A percentile compares a stretch with the other conserved stretches of the same genome.
Evolutionary conservation across 2,888 invertebrate genomes (phyloP).

Genomic region (Galerucella pusilla): DNA sequence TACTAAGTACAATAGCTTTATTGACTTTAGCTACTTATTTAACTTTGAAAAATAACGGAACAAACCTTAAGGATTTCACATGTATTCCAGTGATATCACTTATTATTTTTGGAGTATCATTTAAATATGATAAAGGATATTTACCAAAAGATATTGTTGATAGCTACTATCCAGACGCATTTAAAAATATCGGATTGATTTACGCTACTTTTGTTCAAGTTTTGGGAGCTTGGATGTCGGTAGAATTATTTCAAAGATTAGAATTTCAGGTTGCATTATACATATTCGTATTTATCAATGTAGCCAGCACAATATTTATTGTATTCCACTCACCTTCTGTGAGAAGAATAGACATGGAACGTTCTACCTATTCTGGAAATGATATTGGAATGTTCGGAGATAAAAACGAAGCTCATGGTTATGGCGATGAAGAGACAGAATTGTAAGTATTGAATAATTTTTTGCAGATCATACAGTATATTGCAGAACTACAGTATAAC

Average conservation of each 20-base stretch:
- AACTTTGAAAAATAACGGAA: conserved; percentile 5
- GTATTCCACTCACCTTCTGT: not conserved
- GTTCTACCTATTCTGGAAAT: not conserved
- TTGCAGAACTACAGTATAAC: too few species aligned
- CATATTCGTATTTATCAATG: conserved; percentile 14
- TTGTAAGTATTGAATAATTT: conserved; percentile 13
- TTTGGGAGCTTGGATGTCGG: conserved; percentile 17
- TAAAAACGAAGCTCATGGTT: not conserved
- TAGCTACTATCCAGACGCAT: conserved; percentile 54
- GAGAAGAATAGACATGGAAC: not conserved
- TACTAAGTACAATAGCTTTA: conserved; percentile 11
- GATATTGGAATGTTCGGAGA: not conserved
- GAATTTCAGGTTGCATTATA: conserved; percentile 10
- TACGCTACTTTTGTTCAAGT: conserved; percentile 18
- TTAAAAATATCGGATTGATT: not conserved
- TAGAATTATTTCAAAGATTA: conserved; percentile 25
- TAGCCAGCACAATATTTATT: conserved; percentile 7
- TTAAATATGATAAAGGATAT: conserved; percentile 58
- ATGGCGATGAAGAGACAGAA: conserved; percentile 2
- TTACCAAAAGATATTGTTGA: conserved; percentile 59
- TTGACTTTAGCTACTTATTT: conserved; percentile 18
- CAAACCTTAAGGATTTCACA: not conserved
- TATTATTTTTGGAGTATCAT: conserved; percentile 55
- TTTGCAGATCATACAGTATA: too few species aligned
- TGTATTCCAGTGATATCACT: conserved; percentile 55